Evolutionary conservation across 2,888 invertebrate genomes (phyloP).

Genomic region (Clanis bilineata): DNA sequence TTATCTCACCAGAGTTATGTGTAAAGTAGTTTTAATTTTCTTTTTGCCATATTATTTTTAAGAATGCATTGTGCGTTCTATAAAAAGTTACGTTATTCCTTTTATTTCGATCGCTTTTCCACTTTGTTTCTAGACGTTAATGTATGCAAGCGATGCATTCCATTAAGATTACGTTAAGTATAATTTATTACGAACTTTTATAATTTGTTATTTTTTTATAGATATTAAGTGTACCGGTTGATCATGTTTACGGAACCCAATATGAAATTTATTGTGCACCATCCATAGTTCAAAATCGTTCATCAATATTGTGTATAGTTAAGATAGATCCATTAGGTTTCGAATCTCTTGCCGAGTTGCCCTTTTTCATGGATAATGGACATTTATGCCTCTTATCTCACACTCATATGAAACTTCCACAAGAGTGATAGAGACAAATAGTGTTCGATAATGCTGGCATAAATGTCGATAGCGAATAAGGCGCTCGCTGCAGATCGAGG

Average conservation of each 20-base stretch:
- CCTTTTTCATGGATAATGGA: background rate
- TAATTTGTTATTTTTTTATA: conserved; percentile 10
- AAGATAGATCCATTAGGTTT: conserved; percentile 33
- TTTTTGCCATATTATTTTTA: conserved; percentile 3
- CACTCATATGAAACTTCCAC: conserved; percentile 1
- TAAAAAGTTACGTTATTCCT: background rate
- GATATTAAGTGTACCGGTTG: conserved; percentile 12
- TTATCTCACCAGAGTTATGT: background rate
- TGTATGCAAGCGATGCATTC: conserved; percentile 6
- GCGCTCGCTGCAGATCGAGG: conserved; percentile 7
- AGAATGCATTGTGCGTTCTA: background rate
- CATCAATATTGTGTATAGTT: conserved; percentile 45
- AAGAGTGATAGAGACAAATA: conserved; percentile 11
- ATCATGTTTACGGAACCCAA: conserved; percentile 9
- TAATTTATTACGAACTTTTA: conserved; percentile 13
- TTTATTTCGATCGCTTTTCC: background rate
- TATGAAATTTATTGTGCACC: conserved; percentile 38
- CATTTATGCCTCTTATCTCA: conserved; percentile 12
- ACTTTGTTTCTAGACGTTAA: background rate
- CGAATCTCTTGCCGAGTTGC: background rate
- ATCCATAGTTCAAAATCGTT: conserved; percentile 52
- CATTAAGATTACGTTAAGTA: conserved; percentile 1
- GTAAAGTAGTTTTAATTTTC: background rate
- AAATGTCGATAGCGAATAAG: conserved; percentile 14
- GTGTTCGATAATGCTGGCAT: background rate